Conservation (phyloP, 2,797 vertebrate genomes). For the Aselliscus stoliczkanus region DNA sequence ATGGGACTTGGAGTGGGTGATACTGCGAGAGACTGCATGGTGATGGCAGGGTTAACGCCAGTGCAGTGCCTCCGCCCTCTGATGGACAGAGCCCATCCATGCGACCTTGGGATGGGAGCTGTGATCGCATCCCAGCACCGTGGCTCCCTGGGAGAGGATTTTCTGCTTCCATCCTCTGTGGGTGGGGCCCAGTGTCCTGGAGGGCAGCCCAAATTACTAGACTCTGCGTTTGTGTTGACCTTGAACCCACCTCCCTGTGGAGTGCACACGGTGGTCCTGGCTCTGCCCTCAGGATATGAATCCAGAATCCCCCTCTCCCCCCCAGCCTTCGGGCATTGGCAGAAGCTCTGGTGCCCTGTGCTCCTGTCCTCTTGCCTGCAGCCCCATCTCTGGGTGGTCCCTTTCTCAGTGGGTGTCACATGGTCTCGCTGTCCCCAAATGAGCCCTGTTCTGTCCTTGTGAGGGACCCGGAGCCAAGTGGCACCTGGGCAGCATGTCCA, state of each 20-base stretch:
- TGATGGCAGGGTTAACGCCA: no score
- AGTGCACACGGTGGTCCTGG: background rate
- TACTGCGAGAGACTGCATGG: accelerated
- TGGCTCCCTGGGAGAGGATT: no score
- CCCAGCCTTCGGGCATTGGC: accelerated
- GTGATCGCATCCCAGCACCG: background rate
- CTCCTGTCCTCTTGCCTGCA: background rate
- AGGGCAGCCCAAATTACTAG: background rate
- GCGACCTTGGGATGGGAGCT: no score
- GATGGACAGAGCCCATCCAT: accelerated
- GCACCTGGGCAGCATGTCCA: background rate
- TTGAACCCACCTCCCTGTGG: background rate
- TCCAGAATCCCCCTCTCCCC: background rate
- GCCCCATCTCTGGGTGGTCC: accelerated
- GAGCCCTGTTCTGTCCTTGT: accelerated
- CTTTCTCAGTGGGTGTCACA: background rate
- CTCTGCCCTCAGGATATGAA: background rate
- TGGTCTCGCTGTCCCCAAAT: background rate
- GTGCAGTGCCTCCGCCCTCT: background rate
- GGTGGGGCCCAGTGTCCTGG: background rate
- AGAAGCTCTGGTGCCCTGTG: no score
- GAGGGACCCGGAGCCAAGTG: background rate
- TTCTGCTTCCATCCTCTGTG: background rate
- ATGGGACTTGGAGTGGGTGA: accelerated
- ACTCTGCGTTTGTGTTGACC: background rate